Percentiles rank a stretch among this genome's conserved stretches.
These are phyloP conservation scores for Spisula subtruncata DNA, from an alignment of 2,888 invertebrate genomes.

Conservation along the genomic window DNA sequence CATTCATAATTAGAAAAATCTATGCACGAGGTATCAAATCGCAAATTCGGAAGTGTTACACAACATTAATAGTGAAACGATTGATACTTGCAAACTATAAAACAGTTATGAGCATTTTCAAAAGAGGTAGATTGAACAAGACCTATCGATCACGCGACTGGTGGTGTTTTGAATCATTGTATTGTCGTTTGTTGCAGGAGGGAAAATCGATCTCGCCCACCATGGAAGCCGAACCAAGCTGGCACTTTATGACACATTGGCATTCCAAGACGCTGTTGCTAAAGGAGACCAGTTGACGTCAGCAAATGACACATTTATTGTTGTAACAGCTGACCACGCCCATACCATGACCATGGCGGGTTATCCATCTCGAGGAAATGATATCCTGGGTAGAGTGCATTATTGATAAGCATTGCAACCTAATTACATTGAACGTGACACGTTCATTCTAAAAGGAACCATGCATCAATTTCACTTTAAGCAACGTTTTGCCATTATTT, in stretches of 20 bases:
- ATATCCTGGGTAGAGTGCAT: conserved; percentile 70
- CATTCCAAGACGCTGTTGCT: conserved; percentile 92
- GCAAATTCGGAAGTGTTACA: no score
- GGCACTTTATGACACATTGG: conserved; percentile 94
- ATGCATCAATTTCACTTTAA: no score
- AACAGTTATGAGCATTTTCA: no score
- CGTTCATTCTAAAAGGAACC: no score
- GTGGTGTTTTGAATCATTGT: not conserved
- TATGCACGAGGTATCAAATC: no score
- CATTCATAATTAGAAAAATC: no score
- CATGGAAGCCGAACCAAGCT: conserved; percentile 90
- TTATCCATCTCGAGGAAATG: conserved; percentile 83
- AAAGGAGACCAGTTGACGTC: conserved; percentile 90
- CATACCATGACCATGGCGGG: conserved; percentile 86
- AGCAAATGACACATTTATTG: conserved; percentile 92
- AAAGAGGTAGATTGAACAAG: no score
- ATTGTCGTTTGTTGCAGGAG: conserved; percentile 78
- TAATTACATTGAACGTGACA: no score
- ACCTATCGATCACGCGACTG: not conserved
- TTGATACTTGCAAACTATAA: no score
- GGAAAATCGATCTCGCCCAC: conserved; percentile 86
- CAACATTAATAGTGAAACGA: no score
- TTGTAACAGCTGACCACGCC: conserved; percentile 89
- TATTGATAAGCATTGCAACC: no score
- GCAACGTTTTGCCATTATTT: no score